Evolutionary conservation across 2,888 invertebrate species (phyloP), one percentile per base, ranked within the genome.

Genomic region (Opisthograptis luteolata): DNA sequence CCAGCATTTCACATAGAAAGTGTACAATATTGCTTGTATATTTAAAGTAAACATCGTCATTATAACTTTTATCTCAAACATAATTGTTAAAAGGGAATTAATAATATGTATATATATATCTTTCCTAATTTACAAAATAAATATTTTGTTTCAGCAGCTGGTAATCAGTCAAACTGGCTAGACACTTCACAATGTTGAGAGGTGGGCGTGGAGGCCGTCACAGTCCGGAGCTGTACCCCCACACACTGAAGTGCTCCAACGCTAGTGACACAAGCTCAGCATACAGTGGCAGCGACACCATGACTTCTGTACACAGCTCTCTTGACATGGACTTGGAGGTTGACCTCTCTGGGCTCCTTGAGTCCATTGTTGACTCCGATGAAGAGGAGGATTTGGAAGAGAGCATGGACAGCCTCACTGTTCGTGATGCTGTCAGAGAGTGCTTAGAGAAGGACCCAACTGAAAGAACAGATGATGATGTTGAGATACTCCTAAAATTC

Each of bases 371-470:
- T 4, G 98, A 98, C 85, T 98, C 97, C 30, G 98, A 98, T 86
- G 98, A 98, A 78, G 96, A 98, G 74, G 97, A 97, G 76, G 98
- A 98, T 85, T 92, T 97, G 61, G 96, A 96, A 32, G 97, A 97
- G 78, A 96, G 96, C 81, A 96, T 96, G 94, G 96, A 97, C 79
- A 97, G 97, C 79, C 91, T 97, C 60, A 96, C 95, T 55, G 96
- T 97, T 7, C 93, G 98, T 55, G 99, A 99, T 91, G 96, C 97
- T 54, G 98, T 99, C 7, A 92, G 99, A 55, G 99, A 99, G 87
- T 99, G 99, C 80, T 92, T 99, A 62, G 99, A 99, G 82, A 99
- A 99, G 83, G 98, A 99, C 81, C 99, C 99, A 8, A 94, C 95
- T 36, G 98, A 99, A 73, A 92, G 99, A 68, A 96, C 96, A 25